Percentiles rank a stretch among this genome's conserved stretches.
Evolutionary conservation across 2,888 invertebrate species (phyloP).

Genomic region (Drosophila atripex): DNA sequence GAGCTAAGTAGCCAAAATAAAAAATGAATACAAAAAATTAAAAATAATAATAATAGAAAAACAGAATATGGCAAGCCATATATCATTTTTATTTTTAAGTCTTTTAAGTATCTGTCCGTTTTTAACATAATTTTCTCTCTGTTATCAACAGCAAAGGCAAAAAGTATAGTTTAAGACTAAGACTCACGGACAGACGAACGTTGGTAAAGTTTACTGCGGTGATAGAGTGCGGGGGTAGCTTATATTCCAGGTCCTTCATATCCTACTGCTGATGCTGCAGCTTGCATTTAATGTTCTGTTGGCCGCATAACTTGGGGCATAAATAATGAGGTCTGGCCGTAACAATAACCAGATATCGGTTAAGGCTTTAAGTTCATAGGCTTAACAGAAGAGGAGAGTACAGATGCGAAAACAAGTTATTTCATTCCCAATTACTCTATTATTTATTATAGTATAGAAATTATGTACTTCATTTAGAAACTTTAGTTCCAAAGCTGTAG

Average conservation of each 20-base stretch:
- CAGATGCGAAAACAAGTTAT: neutral
- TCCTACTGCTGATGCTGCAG: constrained; percentile 42
- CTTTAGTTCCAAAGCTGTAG: neutral
- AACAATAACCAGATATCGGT: constrained; percentile 54
- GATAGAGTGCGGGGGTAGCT: constrained; percentile 20
- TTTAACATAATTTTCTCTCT: neutral
- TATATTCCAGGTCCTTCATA: constrained; percentile 22
- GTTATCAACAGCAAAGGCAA: constrained; percentile 20
- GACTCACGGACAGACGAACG: constrained; percentile 49
- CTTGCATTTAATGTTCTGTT: constrained; percentile 74
- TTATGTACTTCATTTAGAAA: neutral
- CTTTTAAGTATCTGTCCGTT: too few relatives aligned
- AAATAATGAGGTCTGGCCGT: constrained; percentile 67
- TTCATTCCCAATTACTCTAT: neutral
- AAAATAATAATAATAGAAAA: too few relatives aligned
- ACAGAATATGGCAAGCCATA: too few relatives aligned
- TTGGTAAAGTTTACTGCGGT: constrained; percentile 72
- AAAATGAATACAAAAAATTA: too few relatives aligned
- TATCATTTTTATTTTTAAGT: too few relatives aligned
- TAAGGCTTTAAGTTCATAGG: constrained; percentile 23
- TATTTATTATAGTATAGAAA: constrained; percentile 1
- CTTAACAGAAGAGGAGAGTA: neutral
- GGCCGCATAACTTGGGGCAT: constrained; percentile 71
- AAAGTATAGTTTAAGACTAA: constrained; percentile 26
- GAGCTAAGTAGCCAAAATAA: too few relatives aligned